phyloP scores from a whole-genome alignment of 2,888 invertebrate genomes.

The Dryococelus australis region DNA sequence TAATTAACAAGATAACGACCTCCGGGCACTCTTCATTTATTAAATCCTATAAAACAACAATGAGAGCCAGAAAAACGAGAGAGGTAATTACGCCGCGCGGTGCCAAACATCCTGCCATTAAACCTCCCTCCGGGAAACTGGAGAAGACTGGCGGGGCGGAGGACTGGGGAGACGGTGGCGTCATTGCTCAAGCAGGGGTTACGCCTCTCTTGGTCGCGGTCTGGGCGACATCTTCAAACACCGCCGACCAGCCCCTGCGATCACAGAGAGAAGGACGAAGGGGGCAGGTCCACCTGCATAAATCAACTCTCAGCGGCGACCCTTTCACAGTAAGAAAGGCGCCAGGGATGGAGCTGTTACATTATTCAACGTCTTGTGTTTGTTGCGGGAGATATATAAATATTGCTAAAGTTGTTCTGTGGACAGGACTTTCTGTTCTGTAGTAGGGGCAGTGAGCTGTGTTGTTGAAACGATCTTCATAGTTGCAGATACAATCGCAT shows the following conservation, averaged over 20 bases:
- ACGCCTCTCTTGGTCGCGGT: too few species aligned
- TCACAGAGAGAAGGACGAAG: too few species aligned
- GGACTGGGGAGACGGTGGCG: neutral
- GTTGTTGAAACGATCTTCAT: too few species aligned
- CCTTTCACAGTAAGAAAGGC: neutral
- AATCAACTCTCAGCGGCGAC: neutral
- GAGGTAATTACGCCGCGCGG: neutral
- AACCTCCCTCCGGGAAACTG: neutral
- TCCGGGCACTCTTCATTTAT: slow-evolving; percentile 10
- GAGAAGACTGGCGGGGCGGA: neutral
- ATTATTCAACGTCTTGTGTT: too few species aligned
- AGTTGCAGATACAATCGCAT: too few species aligned
- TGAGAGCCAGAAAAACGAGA: neutral
- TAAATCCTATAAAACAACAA: neutral
- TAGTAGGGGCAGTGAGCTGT: too few species aligned
- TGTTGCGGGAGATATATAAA: too few species aligned
- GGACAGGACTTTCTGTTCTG: too few species aligned
- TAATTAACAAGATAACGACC: slow-evolving; percentile 16
- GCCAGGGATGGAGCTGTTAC: too few species aligned
- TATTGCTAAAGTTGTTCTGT: too few species aligned
- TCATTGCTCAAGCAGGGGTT: neutral
- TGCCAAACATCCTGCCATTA: slow-evolving; percentile 16
- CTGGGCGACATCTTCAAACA: neutral
- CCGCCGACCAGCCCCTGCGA: neutral
- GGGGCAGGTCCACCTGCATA: neutral